These are phyloP conservation scores for Oxygymnocypris stewartii DNA, from an alignment of 2,113 vertebrate genomes.

Conservation along the genomic window DNA sequence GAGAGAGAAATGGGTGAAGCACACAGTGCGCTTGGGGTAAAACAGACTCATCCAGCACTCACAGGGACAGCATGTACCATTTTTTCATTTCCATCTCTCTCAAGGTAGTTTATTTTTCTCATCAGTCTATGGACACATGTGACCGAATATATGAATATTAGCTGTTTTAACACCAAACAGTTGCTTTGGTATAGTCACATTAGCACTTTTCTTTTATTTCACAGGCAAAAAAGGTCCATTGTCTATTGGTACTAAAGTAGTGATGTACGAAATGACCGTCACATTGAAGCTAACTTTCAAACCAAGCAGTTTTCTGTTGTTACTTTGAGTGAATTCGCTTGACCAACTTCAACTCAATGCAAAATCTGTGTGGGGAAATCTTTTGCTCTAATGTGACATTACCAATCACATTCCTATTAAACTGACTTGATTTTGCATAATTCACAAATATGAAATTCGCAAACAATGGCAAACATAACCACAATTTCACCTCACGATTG, in stretches of 20 bases:
- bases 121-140: neutral
- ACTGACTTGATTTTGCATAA: neutral
- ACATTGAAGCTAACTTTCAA: neutral
- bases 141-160: neutral
- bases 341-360: neutral
- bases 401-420: neutral
- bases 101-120: conserved; percentile 21
- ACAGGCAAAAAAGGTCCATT: too few relatives aligned
- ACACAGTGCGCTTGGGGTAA: conserved; percentile 22
- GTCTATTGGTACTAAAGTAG: neutral
- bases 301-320: neutral
- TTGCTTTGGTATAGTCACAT: neutral
- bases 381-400: neutral
- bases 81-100: conserved; percentile 30
- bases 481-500: neutral
- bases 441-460: neutral
- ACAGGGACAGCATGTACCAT: conserved; percentile 35
- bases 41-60: conserved; percentile 33
- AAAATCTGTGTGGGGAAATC: neutral
- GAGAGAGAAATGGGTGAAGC: conserved; percentile 22
- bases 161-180: neutral
- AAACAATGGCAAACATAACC: neutral
- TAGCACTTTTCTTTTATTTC: neutral
- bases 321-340: neutral
- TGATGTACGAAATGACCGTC: neutral